These are phyloP conservation scores for Napeogenes sylphis DNA, from an alignment of 2,888 invertebrate species.

Conservation along the genomic window DNA sequence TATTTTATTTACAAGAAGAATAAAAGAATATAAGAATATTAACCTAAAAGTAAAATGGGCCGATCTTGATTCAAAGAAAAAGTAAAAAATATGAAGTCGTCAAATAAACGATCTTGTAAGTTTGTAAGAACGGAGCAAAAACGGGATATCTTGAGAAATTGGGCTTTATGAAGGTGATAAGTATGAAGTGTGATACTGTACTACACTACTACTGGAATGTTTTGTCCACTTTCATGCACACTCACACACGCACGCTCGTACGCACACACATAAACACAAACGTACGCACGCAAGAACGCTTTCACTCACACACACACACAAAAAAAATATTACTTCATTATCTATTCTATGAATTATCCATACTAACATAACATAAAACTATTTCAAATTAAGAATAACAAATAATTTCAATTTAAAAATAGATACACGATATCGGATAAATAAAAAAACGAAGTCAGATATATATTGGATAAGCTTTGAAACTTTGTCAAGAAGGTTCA, in stretches of 20 bases:
- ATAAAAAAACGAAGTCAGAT: neutral
- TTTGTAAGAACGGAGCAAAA: slow-evolving; percentile 24
- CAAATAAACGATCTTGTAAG: slow-evolving; percentile 26
- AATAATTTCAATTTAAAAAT: slow-evolving; percentile 13
- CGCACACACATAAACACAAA: neutral
- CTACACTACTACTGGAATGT: too few species aligned
- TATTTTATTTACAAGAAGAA: neutral
- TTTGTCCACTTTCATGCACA: too few species aligned
- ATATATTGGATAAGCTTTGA: neutral
- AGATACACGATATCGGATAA: slow-evolving; percentile 15
- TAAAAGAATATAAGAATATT: too few species aligned
- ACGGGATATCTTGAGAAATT: slow-evolving; percentile 22
- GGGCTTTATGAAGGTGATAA: slow-evolving; percentile 13
- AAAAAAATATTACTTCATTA: too few species aligned
- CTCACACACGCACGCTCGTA: too few species aligned
- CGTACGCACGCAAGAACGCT: too few species aligned
- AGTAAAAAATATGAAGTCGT: slow-evolving; percentile 24
- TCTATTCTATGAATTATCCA: too few species aligned
- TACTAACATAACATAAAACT: too few species aligned
- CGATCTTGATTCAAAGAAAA: slow-evolving; percentile 13
- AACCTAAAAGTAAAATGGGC: neutral
- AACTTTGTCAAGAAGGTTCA: slow-evolving; percentile 33
- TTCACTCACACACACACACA: too few species aligned
- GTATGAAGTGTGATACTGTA: slow-evolving; percentile 8
- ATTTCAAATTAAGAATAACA: slow-evolving; percentile 1